Evolutionary conservation across 2,797 vertebrate species (phyloP).

Genomic region (Oreortyx pictus): DNA sequence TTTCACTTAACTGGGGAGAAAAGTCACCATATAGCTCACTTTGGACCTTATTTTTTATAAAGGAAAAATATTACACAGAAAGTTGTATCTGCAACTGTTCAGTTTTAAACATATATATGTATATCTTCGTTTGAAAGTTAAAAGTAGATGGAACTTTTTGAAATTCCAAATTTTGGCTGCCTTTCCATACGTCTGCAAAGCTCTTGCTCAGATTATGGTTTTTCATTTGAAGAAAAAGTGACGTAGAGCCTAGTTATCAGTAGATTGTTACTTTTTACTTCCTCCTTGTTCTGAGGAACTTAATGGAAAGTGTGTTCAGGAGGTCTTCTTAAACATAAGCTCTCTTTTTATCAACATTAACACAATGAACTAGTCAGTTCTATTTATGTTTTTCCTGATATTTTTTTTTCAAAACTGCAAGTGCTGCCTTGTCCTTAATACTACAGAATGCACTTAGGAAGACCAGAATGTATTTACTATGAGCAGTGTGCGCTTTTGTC

Average conservation of each 20-base stretch:
- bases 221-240: not conserved
- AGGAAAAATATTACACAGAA: too few species aligned
- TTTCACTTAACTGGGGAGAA: not conserved
- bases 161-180: not conserved
- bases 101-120: not conserved
- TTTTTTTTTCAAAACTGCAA: not conserved
- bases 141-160: not conserved
- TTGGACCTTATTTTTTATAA: too few species aligned
- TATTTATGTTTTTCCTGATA: not conserved
- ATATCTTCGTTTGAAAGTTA: not conserved
- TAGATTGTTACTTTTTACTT: not conserved
- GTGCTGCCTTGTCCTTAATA: not conserved
- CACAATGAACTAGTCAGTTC: not conserved
- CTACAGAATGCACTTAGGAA: not conserved
- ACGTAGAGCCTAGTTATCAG: not conserved
- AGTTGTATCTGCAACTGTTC: not conserved
- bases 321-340: not conserved
- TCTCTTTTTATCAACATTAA: not conserved
- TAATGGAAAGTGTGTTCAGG: not conserved
- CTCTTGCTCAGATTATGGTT: not conserved
- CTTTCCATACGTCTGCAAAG: not conserved
- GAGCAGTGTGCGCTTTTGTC: not conserved
- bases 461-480: not conserved
- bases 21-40: not conserved
- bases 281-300: not conserved